phyloP scores from a whole-genome alignment of 2,113 vertebrate genomes.

The Cebus imitator region DNA sequence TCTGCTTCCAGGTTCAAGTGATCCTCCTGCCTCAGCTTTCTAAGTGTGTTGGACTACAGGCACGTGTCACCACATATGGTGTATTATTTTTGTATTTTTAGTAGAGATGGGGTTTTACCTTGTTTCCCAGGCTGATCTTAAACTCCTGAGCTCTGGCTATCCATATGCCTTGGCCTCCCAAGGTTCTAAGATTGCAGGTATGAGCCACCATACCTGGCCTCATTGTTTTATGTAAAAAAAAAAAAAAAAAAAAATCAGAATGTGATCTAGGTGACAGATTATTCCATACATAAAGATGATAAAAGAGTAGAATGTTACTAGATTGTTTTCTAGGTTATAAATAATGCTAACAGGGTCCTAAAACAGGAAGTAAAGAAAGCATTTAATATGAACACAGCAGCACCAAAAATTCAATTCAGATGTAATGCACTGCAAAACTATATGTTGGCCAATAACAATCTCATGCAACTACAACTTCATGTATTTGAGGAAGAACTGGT shows the following conservation, averaged over 20 bases:
- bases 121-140: no score
- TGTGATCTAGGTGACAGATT: not conserved
- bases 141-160: no score
- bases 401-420: constrained; percentile 12
- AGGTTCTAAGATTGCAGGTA: no score
- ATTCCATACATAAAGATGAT: not conserved
- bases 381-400: not conserved
- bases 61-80: no score
- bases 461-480: constrained; percentile 29
- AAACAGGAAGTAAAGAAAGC: constrained; percentile 38
- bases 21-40: no score
- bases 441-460: constrained; percentile 28
- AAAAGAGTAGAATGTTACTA: not conserved
- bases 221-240: not conserved
- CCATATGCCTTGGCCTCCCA: no score
- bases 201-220: not conserved
- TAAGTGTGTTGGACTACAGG: no score
- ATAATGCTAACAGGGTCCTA: constrained; percentile 34
- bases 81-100: no score
- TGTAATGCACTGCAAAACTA: not conserved
- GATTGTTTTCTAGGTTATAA: constrained; percentile 20
- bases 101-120: no score
- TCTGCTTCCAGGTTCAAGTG: no score
- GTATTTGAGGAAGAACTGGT: constrained; percentile 6
- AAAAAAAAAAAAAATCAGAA: not conserved